These are phyloP conservation scores for Pelodiscus sinensis DNA, from an alignment of 2,113 vertebrate species.

Conservation along the genomic window DNA sequence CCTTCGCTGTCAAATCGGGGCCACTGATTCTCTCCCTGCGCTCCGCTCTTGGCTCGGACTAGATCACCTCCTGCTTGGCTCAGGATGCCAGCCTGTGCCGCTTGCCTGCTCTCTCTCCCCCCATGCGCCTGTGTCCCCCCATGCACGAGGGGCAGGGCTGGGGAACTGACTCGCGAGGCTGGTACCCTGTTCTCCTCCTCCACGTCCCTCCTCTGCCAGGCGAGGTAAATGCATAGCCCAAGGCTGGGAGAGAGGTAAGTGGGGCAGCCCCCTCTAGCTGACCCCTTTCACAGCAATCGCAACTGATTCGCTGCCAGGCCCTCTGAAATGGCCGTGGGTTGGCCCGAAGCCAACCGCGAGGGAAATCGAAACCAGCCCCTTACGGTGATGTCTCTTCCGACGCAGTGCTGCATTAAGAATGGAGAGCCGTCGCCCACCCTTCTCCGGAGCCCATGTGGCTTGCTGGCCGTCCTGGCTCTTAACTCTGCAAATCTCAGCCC, in stretches of 20 bases:
- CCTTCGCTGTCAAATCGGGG: not conserved
- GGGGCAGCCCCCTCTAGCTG: not conserved
- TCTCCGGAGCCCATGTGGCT: fast-evolving
- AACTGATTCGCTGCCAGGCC: not conserved
- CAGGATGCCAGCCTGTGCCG: not conserved
- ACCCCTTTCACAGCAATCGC: not conserved
- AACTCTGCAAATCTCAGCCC: not conserved
- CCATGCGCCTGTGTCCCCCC: not conserved
- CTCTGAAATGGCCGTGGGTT: not conserved
- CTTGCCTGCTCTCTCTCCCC: not conserved
- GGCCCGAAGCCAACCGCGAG: not conserved
- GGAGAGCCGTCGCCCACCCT: not conserved
- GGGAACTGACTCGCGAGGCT: not conserved
- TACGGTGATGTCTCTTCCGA: not conserved
- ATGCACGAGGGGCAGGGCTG: not conserved
- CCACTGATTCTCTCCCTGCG: not conserved
- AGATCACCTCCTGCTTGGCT: not conserved
- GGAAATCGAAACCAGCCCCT: not conserved
- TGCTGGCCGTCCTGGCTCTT: not conserved
- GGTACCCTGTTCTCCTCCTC: not conserved
- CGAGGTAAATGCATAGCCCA: not conserved
- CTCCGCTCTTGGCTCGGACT: not conserved
- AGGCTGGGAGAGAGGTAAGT: not conserved
- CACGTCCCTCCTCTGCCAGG: not conserved
- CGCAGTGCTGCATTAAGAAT: not conserved